These are phyloP conservation scores for Pseudachorutes palmiensis DNA, from an alignment of 1,140 invertebrate genomes.

Conservation along the genomic window DNA sequence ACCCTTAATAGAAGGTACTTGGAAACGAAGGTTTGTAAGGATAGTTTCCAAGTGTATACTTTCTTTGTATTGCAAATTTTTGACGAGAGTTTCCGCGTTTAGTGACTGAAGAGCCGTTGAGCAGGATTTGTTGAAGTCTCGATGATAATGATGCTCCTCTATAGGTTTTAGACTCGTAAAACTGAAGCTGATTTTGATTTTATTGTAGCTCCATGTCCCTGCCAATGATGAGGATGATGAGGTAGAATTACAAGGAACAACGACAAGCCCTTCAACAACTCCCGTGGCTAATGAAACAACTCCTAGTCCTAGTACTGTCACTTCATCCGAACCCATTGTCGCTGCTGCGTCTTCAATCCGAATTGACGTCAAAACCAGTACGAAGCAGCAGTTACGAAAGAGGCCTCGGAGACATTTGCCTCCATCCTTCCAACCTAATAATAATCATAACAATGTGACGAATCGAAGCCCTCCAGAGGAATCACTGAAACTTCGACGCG, in stretches of 20 bases:
- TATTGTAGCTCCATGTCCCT: slow-evolving; percentile 3
- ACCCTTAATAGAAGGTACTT: too few species aligned
- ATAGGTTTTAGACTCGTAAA: background rate
- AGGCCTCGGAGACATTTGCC: background rate
- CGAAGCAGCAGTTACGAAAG: background rate
- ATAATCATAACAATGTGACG: background rate
- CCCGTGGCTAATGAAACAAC: too few species aligned
- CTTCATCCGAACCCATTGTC: background rate
- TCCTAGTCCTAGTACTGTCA: too few species aligned
- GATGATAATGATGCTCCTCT: background rate
- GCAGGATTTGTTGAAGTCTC: background rate
- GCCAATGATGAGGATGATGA: background rate
- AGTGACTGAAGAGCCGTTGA: too few species aligned
- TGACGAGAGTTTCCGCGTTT: too few species aligned
- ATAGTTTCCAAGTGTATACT: too few species aligned
- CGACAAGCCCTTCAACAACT: too few species aligned
- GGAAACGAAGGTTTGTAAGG: too few species aligned
- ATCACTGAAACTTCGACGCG: slow-evolving; percentile 26
- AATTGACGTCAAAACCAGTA: slow-evolving; percentile 2
- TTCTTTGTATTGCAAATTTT: too few species aligned
- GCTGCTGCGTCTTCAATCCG: background rate
- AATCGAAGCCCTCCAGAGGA: slow-evolving; percentile 16
- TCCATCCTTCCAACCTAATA: background rate
- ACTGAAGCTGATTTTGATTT: background rate
- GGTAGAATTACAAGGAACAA: too few species aligned